These are phyloP conservation scores for Nomada flava DNA, from an alignment of 2,888 invertebrate species.

Conservation along the genomic window DNA sequence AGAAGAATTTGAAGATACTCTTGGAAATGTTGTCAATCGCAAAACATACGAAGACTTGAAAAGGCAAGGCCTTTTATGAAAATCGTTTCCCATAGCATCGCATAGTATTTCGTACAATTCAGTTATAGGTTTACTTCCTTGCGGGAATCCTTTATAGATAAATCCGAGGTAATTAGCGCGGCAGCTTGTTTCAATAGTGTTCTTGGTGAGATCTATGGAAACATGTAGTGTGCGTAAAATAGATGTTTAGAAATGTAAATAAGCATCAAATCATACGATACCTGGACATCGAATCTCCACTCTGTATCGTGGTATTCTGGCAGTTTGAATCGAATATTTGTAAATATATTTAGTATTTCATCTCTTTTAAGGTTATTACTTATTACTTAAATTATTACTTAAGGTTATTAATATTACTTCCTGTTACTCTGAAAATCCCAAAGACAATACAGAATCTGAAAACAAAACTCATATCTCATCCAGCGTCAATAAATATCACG, in stretches of 20 bases:
- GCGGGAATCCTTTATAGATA: slow-evolving; percentile 84
- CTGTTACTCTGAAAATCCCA: slow-evolving; percentile 88
- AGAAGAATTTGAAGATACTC: slow-evolving; percentile 99
- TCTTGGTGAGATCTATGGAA: slow-evolving; percentile 86
- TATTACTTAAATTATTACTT: no score
- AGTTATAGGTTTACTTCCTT: slow-evolving; percentile 41
- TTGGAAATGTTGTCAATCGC: slow-evolving; percentile 99
- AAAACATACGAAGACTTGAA: slow-evolving; percentile 99
- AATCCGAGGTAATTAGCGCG: slow-evolving; percentile 87
- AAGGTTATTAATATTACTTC: slow-evolving; percentile 85
- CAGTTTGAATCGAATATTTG: slow-evolving; percentile 84
- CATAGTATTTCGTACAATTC: not conserved
- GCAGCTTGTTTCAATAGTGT: slow-evolving; percentile 86
- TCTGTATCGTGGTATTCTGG: slow-evolving; percentile 86
- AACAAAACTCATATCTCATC: slow-evolving; percentile 21
- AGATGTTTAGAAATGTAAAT: slow-evolving; percentile 10
- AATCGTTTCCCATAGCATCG: not conserved
- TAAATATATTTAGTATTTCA: slow-evolving; percentile 85
- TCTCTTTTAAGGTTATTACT: slow-evolving; percentile 85
- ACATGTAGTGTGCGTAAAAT: not conserved
- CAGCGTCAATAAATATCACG: not conserved
- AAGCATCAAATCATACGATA: slow-evolving; percentile 64
- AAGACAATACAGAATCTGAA: slow-evolving; percentile 84
- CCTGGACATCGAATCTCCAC: slow-evolving; percentile 89
- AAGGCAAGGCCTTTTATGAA: slow-evolving; percentile 96